Base-by-base conservation (phyloP, 1,140 invertebrate species). In the Hypothenemus hampei region DNA sequence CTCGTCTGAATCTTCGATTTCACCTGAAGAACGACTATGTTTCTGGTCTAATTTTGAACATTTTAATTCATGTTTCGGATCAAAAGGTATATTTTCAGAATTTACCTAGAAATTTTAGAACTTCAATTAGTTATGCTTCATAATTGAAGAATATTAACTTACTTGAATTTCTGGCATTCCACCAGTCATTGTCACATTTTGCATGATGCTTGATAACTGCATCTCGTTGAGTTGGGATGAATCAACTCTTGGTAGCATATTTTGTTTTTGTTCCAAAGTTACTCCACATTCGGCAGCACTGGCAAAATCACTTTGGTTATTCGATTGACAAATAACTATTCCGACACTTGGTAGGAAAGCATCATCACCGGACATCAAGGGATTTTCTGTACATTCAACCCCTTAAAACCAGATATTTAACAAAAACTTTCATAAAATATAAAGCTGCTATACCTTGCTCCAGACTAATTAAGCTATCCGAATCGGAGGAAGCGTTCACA, bases 1-100 rank as follows among this genome's bases (percentile, higher is more conserved):
- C 13, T 29, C 48, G 2, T 36, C 35, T 21, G 56, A 48, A n/a
- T 64, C 61, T 37, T 79, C 76, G 0, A 88, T 76, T 66, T 84
- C 82, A 18, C 80, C 81, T 0, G 82, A 84, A 5, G 84, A 87
- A 57, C 85, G 82, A 33, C 80, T 84, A 19, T 82, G 73, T 57
- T 82, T 83, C 54, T 79, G 78, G 1, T 75, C 68, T 0, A 84
- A 64, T 58, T 78, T 72, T 10, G n/a, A 83, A 65, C 1, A 73
- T 75, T 11, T 73, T 77, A 0, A 75, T 18, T 47, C 46, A 13
- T 69, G 46, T 36, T 72, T 65, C 63, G 78, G 78, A 43, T 73
- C 64, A 13, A 57, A 52, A 22, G 66, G 57, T 36, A 60, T 39
- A 37, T 72, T 48, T 47, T 67, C 70, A 16, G 63, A 67, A 47